phyloP scores from a whole-genome alignment of 1,140 invertebrate species.

The Leptinotarsa texana region DNA sequence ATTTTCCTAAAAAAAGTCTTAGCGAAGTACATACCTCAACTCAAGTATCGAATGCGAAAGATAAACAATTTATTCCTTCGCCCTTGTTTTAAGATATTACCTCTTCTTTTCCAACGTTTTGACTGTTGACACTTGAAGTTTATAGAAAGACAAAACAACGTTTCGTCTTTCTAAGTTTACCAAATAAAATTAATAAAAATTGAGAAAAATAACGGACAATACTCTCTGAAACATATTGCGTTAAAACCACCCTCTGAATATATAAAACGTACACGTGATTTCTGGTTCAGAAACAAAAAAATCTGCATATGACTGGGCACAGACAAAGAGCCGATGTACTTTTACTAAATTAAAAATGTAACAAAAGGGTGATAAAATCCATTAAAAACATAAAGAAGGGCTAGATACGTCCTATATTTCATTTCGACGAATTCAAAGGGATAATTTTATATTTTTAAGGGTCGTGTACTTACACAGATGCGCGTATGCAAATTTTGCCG shows the following conservation, averaged over 20 bases:
- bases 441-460: conserved; percentile 29
- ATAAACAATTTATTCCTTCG: too few species aligned
- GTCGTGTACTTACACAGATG: conserved; percentile 29
- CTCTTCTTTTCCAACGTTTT: too few species aligned
- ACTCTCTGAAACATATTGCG: background rate
- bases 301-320: conserved; percentile 12
- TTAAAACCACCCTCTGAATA: background rate
- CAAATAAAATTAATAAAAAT: too few species aligned
- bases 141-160: too few species aligned
- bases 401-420: conserved; percentile 28
- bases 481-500: conserved; percentile 26
- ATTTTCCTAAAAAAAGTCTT: too few species aligned
- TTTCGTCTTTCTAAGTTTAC: too few species aligned
- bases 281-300: background rate
- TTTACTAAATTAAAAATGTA: conserved; percentile 26
- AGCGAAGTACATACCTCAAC: too few species aligned
- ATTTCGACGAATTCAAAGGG: conserved; percentile 27
- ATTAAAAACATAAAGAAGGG: conserved; percentile 27
- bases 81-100: too few species aligned
- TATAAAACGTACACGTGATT: conserved; percentile 7
- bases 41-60: too few species aligned
- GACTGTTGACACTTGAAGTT: too few species aligned
- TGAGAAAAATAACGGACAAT: too few species aligned
- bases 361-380: conserved; percentile 32
- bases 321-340: conserved; percentile 26